phyloP scores from a whole-genome alignment of 37 sponge, comb jelly and placozoan genomes.

The Haliclona indistincta region DNA sequence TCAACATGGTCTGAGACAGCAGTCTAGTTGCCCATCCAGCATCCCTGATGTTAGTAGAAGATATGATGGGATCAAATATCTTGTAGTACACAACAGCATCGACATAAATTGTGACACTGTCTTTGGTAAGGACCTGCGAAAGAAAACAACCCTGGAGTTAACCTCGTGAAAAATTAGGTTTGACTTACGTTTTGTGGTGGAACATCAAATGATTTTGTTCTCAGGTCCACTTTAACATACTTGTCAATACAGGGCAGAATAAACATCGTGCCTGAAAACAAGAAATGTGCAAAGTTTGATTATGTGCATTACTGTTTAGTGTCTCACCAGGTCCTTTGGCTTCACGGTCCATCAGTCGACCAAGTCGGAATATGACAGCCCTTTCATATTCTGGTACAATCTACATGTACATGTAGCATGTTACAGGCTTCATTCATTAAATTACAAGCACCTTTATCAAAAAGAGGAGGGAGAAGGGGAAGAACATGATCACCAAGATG shows the following conservation, averaged over 20 bases:
- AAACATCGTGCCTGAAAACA: constrained; percentile 70
- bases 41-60: constrained; percentile 76
- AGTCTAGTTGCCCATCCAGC: constrained; percentile 77
- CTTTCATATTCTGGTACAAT: constrained; percentile 85
- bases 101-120: constrained; percentile 91
- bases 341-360: constrained; percentile 77
- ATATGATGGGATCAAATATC: constrained; percentile 71
- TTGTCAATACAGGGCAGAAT: constrained; percentile 88
- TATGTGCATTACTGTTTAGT: neutral
- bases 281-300: neutral
- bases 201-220: constrained; percentile 88
- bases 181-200: constrained; percentile 87
- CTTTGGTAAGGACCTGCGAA: constrained; percentile 88
- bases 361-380: constrained; percentile 93
- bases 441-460: constrained; percentile 74
- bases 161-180: neutral
- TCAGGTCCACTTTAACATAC: constrained; percentile 68
- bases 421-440: neutral
- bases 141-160: neutral
- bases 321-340: constrained; percentile 83
- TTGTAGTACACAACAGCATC: constrained; percentile 94
- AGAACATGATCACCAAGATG: constrained; percentile 52
- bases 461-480: constrained; percentile 75
- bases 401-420: constrained; percentile 13
- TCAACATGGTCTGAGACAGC: constrained; percentile 93